Evolutionary conservation across 1,140 invertebrate genomes (phyloP).

Genomic region (Trichoplusia ni): DNA sequence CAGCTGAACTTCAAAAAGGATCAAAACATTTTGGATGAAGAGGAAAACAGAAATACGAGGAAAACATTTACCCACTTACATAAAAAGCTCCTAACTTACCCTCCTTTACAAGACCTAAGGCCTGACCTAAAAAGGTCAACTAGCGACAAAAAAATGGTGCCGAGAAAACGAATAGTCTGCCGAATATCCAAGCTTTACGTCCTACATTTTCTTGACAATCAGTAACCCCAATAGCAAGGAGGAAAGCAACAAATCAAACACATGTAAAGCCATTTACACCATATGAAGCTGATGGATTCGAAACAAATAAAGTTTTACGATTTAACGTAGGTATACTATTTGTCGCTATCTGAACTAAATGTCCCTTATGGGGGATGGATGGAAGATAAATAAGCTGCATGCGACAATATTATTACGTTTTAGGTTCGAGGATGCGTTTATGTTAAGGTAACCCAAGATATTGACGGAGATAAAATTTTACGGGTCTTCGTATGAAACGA

Average conservation of each 20-base stretch:
- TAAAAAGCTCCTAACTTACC: no score
- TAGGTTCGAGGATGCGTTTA: no score
- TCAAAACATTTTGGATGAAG: no score
- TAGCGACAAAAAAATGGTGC: no score
- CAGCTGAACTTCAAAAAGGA: no score
- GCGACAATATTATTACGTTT: slow-evolving; percentile 2
- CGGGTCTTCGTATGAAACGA: not conserved
- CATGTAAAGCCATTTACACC: not conserved
- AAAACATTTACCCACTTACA: no score
- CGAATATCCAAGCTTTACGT: no score
- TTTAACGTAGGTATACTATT: slow-evolving; percentile 32
- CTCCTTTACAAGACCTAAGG: no score
- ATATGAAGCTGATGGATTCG: not conserved
- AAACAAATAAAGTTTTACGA: slow-evolving; percentile 43
- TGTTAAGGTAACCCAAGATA: not conserved
- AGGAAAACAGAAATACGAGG: no score
- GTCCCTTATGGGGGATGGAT: not conserved
- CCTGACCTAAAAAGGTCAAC: no score
- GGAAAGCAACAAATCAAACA: not conserved
- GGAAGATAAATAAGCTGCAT: slow-evolving; percentile 36
- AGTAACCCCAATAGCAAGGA: not conserved
- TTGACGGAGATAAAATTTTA: not conserved
- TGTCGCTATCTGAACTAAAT: not conserved
- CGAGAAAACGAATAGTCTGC: no score
- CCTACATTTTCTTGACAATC: not conserved